Evolutionary conservation across 2,888 invertebrate genomes (phyloP), one percentile per base, ranked within the genome.

Genomic region (Heliconius aoede): DNA sequence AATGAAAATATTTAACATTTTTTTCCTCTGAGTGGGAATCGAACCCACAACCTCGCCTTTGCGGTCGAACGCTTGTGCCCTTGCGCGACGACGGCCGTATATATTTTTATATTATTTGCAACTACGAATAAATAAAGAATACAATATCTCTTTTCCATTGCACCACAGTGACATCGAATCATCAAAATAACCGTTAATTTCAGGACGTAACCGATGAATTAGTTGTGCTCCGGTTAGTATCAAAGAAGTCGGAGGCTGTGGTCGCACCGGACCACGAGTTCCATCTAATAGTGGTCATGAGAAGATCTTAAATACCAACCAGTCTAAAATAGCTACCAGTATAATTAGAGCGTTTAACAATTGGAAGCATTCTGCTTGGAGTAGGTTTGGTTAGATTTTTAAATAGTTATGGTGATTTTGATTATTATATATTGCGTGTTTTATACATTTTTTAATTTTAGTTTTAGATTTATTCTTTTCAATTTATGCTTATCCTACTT

Each of bases 251-350:
- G 0, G 94, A 94, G 73, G 94, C 94, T 0, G 93, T 94, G 4
- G 94, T 94, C 40, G 92, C 90, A 0, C 94, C 94, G 0, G 94
- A 94, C 77, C 71, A 81, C 0, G 94, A 94, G 78, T 94, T 94
- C 77, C 90, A 93, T 73, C 84, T 94, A 30, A 91, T 94, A 26
- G 94, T 93, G 0, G 92, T 94, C 1, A 94, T 94, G 94, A 87
- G 93, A 74, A 86, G 85, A 69, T 36, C 76, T 13, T 81, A 76
- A 68, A 64, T 72, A 61, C 30, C n/a, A n/a, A n/a, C n/a, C n/a
- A n/a, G n/a, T n/a, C n/a, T n/a, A n/a, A n/a, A n/a, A n/a, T n/a
- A n/a, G 21, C 30, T n/a, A 15, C 55, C n/a, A 69, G 7, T 69
- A 11, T 51, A 69, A 30, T 69, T 11, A 69, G 28, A 69, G 3